Evolutionary conservation across 2,113 vertebrate genomes (phyloP).

Genomic region (Phodopus roborovskii): DNA sequence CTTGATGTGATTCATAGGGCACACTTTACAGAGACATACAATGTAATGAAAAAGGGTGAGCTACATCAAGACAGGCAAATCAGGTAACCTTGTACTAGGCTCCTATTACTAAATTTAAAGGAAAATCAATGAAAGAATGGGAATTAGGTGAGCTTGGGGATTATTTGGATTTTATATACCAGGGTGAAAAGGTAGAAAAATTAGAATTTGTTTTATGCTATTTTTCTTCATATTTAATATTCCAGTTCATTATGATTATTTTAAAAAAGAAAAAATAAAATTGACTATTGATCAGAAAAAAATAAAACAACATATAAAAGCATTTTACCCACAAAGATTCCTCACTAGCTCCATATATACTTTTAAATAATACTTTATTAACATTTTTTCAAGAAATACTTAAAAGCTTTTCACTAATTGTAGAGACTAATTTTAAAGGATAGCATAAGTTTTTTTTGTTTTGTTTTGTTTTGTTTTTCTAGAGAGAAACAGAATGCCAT

Average conservation of each 20-base stretch:
- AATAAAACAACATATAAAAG: background rate
- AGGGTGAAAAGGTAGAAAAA: background rate
- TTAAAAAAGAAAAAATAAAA: too few species aligned
- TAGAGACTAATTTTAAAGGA: background rate
- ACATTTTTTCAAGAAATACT: background rate
- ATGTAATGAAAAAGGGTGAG: background rate
- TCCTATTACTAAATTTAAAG: conserved; percentile 6
- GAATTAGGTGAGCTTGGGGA: background rate
- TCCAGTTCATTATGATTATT: background rate
- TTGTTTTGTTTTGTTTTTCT: too few species aligned
- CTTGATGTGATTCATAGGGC: accelerated
- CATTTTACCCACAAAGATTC: background rate
- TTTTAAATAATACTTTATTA: background rate
- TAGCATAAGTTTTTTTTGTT: too few species aligned
- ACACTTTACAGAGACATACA: background rate
- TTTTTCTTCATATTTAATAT: background rate
- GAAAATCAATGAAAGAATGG: background rate
- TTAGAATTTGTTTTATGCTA: background rate
- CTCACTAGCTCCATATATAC: background rate
- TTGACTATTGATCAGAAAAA: too few species aligned
- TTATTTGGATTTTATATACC: background rate
- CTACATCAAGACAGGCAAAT: background rate
- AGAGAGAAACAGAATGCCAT: accelerated
- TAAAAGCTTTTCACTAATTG: accelerated
- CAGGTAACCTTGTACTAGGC: background rate